Conservation (phyloP, 2,113 vertebrate genomes). For the Micronycteris hirsuta region DNA sequence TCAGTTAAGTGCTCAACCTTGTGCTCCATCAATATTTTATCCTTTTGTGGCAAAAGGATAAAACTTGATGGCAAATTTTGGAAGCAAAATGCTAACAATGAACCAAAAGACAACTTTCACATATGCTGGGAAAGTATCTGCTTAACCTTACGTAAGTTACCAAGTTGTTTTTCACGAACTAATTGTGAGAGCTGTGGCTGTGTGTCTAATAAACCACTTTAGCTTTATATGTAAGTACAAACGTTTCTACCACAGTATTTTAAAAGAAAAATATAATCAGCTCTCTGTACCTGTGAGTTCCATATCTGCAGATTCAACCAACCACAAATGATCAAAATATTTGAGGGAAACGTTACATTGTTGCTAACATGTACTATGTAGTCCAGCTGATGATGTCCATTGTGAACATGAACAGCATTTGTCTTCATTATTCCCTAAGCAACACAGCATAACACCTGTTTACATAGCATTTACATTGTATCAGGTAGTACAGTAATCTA, state of each 20-base stretch:
- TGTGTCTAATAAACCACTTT: background rate
- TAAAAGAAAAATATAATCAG: background rate
- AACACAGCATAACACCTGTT: background rate
- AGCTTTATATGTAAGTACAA: slow-evolving; percentile 24
- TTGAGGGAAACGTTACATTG: background rate
- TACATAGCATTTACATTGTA: background rate
- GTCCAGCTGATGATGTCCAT: background rate
- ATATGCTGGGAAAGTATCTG: background rate
- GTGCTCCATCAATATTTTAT: background rate
- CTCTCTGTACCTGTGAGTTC: background rate
- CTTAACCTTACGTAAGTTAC: slow-evolving; percentile 2
- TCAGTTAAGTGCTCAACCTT: background rate
- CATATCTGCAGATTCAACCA: background rate
- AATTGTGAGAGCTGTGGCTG: background rate
- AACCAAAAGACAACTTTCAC: background rate
- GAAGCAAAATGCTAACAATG: slow-evolving; percentile 2
- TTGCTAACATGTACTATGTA: background rate
- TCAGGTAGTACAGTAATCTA: background rate
- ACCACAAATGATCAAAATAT: background rate
- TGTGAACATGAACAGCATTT: background rate
- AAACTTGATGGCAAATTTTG: background rate
- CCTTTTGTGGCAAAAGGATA: background rate
- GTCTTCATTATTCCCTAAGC: background rate
- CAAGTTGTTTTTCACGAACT: slow-evolving; percentile 8
- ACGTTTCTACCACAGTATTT: background rate